Base-by-base conservation (phyloP, 1,140 invertebrate genomes). In the Eurosta solidaginis region DNA sequence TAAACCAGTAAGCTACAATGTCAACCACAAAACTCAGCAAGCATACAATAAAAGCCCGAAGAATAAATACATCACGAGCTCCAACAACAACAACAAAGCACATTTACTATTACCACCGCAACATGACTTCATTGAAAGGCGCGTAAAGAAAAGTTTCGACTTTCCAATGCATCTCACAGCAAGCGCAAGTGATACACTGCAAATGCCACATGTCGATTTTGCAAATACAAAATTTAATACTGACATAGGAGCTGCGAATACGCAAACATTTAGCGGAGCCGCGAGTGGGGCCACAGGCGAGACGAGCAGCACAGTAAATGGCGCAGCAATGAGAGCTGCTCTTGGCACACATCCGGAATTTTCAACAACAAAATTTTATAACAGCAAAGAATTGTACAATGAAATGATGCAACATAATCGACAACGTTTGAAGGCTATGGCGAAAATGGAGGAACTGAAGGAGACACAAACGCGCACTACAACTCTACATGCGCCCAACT, bases 321-420 rank as follows among this genome's bases (percentile, higher is more conserved):
- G 33, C 6, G 22, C 22, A 22, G 40, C 40, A 27, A 29, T 74
- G 45, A 45, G 25, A 27, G 20, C 50, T 45, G 59, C 29, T 73
- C 42, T 25, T 52, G 75, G 63, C 9, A 22, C 80, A 33, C 85
- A 87, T 80, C 86, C 86, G 3, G 86, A 87, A 50, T 87, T 87
- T 73, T 87, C 86, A 14, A 87, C 86, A 68, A 87, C 86, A 40
- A 87, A 87, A 81, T 87, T 87, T 76, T 87, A 87, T 79, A 87
- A 87, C 77, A 87, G 86, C 81, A 85, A 86, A 78, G 86, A 87
- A 79, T 78, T 87, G 76, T 87, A 87, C 81, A 87, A 86, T 81
- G 86, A 87, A 80, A 87, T 87, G 86, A 79, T 87, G 80, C 79
- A 81, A 77, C 83, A 86, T 73, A 87, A 85, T 79, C 68, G 74